Evolutionary conservation across 2,113 vertebrate species (phyloP), one percentile per base, ranked within the genome.

Genomic region (Lampris megalopsis): DNA sequence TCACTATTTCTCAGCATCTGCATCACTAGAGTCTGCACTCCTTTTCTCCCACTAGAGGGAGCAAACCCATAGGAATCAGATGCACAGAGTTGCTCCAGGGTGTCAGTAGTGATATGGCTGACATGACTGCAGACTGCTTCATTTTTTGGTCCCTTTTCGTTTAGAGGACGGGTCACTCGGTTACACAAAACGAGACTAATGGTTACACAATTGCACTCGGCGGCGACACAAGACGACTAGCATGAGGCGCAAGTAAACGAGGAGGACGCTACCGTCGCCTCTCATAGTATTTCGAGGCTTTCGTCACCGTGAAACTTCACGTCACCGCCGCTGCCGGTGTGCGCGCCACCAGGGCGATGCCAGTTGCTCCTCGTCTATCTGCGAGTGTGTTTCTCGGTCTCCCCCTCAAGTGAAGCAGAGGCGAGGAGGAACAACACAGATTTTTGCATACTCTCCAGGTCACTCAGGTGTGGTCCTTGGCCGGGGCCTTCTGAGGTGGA

Each of bases 1-100:
- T 13, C 10, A 2, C 3, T 9, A 53, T 11, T 53, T 53, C 24
- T 13, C 50, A 53, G 50, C 50, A 5, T 13, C 10, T 4, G 10
- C 24, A 50, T 82, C 70, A 63, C 9, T 2, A 1, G 40, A 36
- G 10, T 61, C 64, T 68, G 24, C 58, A 41, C 6, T 3, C 2
- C 1, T 47, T n/a, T 71, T 65, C 62, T 73, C 91, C 24, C 91
- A 91, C 90, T 89, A 91, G 91, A 80, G 89, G 91, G 91, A 88
- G 90, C 85, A 87, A 83, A 63, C 66, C 87, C 84, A 86, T 84
- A 82, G 77, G 69, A 73, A 82, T 86, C 73, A 69, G 49, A 77
- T 8, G 73, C 38, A 56, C 13, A 48, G 47, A 73, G 38, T 35
- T 7, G 43, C 10, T 37, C 77, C 43, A 63, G 5, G 54, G 11